Conservation (phyloP, 2,113 vertebrate genomes). For the Siniperca chuatsi region DNA sequence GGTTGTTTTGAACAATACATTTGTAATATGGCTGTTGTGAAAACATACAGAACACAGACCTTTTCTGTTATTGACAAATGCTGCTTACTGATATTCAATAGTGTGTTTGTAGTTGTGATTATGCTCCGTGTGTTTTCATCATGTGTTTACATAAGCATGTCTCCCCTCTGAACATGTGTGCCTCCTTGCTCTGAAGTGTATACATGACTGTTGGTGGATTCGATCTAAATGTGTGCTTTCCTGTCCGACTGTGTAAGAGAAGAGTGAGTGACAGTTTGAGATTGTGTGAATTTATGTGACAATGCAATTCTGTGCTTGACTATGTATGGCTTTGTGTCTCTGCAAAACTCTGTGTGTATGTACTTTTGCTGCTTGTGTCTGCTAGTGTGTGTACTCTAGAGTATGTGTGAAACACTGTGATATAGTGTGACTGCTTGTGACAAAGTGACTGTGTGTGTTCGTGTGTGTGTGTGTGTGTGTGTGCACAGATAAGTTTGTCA, state of each 20-base stretch:
- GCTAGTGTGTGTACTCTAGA: not conserved
- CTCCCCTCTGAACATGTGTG: not conserved
- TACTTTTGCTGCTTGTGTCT: slow-evolving; percentile 1
- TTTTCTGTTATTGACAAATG: not conserved
- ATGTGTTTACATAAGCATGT: not conserved
- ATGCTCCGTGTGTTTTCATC: not conserved
- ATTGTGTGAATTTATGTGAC: slow-evolving; percentile 43
- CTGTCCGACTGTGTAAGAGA: slow-evolving; percentile 3
- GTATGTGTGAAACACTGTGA: slow-evolving; percentile 27
- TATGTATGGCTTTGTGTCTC: slow-evolving; percentile 1
- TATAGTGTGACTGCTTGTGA: slow-evolving; percentile 42
- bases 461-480: slow-evolving; percentile 3
- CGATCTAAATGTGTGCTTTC: slow-evolving; percentile 4
- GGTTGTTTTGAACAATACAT: not conserved
- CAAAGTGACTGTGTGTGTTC: slow-evolving; percentile 31
- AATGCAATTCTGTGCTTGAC: slow-evolving; percentile 41
- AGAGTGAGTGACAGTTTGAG: slow-evolving; percentile 23
- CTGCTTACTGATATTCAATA: not conserved
- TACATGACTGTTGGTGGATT: not conserved
- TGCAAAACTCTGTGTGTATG: slow-evolving; percentile 22
- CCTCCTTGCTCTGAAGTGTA: not conserved
- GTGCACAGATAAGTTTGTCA: slow-evolving; percentile 41
- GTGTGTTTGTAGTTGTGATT: slow-evolving; percentile 13
- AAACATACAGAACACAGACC: not conserved
- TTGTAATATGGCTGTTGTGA: not conserved